A percentile compares a stretch with the other conserved stretches of the same genome.
Conservation (phyloP, 37 sponge, comb jelly and placozoan species). For the Geodia barretti region DNA sequence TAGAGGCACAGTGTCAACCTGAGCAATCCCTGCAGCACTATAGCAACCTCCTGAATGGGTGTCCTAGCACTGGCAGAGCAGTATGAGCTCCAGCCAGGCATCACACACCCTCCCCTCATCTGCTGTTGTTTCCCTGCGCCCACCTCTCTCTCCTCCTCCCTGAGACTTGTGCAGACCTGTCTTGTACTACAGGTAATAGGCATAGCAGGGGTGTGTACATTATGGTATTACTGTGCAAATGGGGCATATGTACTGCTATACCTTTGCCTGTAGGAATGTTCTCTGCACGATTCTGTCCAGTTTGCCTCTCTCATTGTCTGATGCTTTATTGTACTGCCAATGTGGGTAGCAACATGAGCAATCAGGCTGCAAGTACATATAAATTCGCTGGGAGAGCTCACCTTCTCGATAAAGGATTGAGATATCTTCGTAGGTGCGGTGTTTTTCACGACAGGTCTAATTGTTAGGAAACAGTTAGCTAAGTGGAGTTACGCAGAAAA, state of each 20-base stretch:
- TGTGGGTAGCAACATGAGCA: no score
- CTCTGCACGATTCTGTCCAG: conserved; percentile 32
- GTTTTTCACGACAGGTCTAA: no score
- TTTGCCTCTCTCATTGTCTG: conserved; percentile 19
- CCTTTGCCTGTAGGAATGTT: conserved; percentile 48
- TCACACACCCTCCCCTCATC: conserved; percentile 12
- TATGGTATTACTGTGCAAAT: not conserved
- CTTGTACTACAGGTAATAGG: conserved; percentile 64
- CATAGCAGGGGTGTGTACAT: not conserved
- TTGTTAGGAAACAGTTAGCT: no score
- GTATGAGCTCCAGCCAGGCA: conserved; percentile 69
- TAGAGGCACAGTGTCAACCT: not conserved
- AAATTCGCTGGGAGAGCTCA: not conserved
- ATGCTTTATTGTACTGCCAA: conserved; percentile 44
- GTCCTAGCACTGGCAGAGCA: conserved; percentile 72
- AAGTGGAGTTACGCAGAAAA: no score
- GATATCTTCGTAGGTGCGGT: not conserved
- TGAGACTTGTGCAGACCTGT: conserved; percentile 20
- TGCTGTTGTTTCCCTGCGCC: no score
- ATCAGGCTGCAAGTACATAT: no score
- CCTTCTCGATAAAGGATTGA: not conserved
- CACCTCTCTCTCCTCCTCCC: not conserved
- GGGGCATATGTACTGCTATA: not conserved
- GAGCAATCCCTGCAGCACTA: not conserved
- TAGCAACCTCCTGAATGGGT: conserved; percentile 53